Base-by-base conservation (phyloP, 2,797 vertebrate species). In the Microtus californicus region DNA sequence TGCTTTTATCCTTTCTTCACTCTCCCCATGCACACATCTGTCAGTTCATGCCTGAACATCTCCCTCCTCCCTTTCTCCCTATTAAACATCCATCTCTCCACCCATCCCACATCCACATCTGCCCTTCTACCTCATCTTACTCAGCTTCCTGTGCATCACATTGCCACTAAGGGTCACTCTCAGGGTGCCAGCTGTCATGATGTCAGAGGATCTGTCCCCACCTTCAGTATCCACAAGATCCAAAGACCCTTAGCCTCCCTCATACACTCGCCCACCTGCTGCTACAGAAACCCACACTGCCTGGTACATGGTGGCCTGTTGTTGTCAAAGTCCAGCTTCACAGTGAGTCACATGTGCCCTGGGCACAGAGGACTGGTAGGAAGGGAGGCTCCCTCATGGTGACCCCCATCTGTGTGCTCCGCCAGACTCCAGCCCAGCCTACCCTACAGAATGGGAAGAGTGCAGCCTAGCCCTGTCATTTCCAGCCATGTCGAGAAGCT, bases 401-500 rank as follows among this genome's bases (percentile, higher is more conserved):
- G 13, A 19, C 29, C 27, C 63, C 37, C 54, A 40, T 19, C 37
- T 71, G 51, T 43, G 19, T 43, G 43, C 54, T 31, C 12, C 1
- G 19, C 21, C 51, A 23, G 67, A 19, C 78, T 48, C 34, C 11
- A 1, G 65, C 23, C 11, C 10, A 3, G 9, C 5, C 65, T 6
- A 10, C 17, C 56, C 14, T 19, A 37, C 25, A 76, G 9, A 48
- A 31, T 17, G 2, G 7, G 5, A 34, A 5, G 1, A 1, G 6
- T 21, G 14, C 17, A 82, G 13, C n/a, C 73, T 29, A 34, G 56
- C 15, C 7, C 0, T 0, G 45, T 12, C 10, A 7, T 27, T 34
- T 48, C 48, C 83, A 61, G 0, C 27, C 23, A 0, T 0, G 2
- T 17, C 0, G 2, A n/a, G 31, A 21, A 2, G 5, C 29, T 27